Evolutionary conservation across 1,140 invertebrate genomes (phyloP).

Genomic region (Lepidurus arcticus): DNA sequence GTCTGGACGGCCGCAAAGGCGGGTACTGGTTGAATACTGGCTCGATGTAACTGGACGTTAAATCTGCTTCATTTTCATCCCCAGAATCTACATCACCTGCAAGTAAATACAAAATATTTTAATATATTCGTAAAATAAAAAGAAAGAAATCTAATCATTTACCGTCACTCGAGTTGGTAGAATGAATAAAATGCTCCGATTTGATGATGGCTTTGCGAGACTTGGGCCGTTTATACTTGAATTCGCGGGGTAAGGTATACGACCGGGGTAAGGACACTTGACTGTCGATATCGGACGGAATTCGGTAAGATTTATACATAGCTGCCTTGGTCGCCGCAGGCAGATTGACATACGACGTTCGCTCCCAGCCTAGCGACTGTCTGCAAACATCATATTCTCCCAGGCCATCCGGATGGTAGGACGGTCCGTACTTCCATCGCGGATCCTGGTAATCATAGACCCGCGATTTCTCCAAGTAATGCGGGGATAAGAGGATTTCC

Average conservation of each 20-base stretch:
- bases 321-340: slow-evolving; percentile 34
- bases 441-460: slow-evolving; percentile 43
- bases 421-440: slow-evolving; percentile 40
- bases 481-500: slow-evolving; percentile 67
- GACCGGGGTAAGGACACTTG: slow-evolving; percentile 72
- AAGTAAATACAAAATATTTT: background rate
- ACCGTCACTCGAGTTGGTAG: slow-evolving; percentile 80
- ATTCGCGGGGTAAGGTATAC: slow-evolving; percentile 75
- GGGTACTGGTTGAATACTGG: slow-evolving; percentile 27
- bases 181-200: slow-evolving; percentile 61
- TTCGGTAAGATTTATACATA: slow-evolving; percentile 51
- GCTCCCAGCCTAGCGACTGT: slow-evolving; percentile 13
- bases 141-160: slow-evolving; percentile 34
- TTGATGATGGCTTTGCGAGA: slow-evolving; percentile 49
- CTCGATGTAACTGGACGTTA: slow-evolving; percentile 8
- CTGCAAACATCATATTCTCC: slow-evolving; percentile 23
- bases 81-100: slow-evolving; percentile 42
- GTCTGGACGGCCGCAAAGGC: slow-evolving; percentile 26
- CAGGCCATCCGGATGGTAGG: slow-evolving; percentile 36
- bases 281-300: slow-evolving; percentile 65
- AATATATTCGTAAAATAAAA: no score
- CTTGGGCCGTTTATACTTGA: slow-evolving; percentile 63
- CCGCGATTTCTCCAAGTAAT: slow-evolving; percentile 53
- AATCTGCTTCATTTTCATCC: slow-evolving; percentile 38
- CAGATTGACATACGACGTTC: slow-evolving; percentile 28